These are phyloP conservation scores for Antennarius striatus DNA, from an alignment of 2,113 vertebrate genomes.

Conservation along the genomic window DNA sequence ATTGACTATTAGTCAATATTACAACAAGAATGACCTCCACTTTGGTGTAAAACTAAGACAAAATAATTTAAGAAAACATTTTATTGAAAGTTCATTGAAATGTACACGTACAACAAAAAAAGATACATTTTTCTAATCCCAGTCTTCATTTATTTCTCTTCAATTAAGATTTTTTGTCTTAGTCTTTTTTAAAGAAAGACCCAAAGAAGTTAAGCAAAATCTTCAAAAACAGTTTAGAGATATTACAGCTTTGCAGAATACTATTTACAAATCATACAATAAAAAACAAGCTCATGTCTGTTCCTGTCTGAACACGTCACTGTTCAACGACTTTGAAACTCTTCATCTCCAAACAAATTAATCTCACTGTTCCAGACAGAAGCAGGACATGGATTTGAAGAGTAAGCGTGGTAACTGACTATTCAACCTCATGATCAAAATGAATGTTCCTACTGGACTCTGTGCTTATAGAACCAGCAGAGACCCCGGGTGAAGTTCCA, in stretches of 20 bases:
- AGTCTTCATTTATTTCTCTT: too few relatives aligned
- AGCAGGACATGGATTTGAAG: constrained; percentile 6
- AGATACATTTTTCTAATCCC: not conserved
- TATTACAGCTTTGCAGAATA: constrained; percentile 64
- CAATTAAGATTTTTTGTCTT: too few relatives aligned
- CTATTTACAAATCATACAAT: constrained; percentile 82
- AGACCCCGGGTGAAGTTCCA: constrained; percentile 96
- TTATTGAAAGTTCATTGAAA: constrained; percentile 76
- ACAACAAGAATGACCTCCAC: not conserved
- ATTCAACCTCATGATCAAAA: not conserved
- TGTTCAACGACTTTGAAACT: not conserved
- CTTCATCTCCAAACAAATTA: too few relatives aligned
- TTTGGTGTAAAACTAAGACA: not conserved
- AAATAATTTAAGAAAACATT: constrained; percentile 60
- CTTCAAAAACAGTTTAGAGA: constrained; percentile 52
- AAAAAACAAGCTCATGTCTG: constrained; percentile 14
- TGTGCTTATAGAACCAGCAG: constrained; percentile 93
- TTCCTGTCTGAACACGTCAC: constrained; percentile 21
- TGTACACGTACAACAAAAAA: constrained; percentile 62
- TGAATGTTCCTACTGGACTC: constrained; percentile 83
- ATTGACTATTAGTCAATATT: too few relatives aligned
- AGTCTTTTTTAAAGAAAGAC: constrained; percentile 16
- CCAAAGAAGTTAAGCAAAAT: constrained; percentile 41
- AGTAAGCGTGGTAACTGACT: constrained; percentile 1
- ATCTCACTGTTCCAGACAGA: not conserved